Evolutionary conservation across 2,888 invertebrate genomes (phyloP).

Genomic region (Mesorhabditis sp.): DNA sequence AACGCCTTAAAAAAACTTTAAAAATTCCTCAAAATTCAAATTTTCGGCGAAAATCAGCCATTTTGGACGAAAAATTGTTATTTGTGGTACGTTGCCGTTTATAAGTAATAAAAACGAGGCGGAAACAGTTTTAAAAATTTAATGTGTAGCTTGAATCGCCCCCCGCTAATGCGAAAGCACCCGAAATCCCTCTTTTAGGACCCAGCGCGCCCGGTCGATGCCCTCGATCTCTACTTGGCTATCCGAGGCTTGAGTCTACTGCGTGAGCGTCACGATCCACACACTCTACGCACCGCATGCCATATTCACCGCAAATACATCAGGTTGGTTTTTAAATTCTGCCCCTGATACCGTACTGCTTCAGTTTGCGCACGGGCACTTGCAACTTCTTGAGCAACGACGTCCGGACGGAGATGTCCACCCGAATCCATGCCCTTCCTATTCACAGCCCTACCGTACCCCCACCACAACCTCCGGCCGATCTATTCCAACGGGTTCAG

Average conservation of each 20-base stretch:
- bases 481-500: neutral
- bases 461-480: neutral
- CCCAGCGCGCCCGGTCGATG: slow-evolving; percentile 5
- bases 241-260: neutral
- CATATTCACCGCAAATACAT: slow-evolving; percentile 1
- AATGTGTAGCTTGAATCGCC: too few relatives aligned
- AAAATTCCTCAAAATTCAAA: too few relatives aligned
- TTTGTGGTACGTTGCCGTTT: too few relatives aligned
- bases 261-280: neutral
- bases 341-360: neutral
- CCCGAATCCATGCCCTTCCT: neutral
- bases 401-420: neutral
- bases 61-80: too few relatives aligned
- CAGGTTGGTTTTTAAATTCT: neutral
- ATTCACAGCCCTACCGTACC: neutral
- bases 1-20: too few relatives aligned
- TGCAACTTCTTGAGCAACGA: neutral
- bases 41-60: too few relatives aligned
- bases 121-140: too few relatives aligned
- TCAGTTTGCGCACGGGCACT: slow-evolving; percentile 2
- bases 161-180: neutral
- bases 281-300: neutral
- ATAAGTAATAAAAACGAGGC: too few relatives aligned
- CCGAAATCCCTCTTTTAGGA: neutral
- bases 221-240: neutral